Evolutionary conservation across 2,888 invertebrate genomes (phyloP), one percentile per base, ranked within the genome.

Genomic region (Electrophaes corylata): DNA sequence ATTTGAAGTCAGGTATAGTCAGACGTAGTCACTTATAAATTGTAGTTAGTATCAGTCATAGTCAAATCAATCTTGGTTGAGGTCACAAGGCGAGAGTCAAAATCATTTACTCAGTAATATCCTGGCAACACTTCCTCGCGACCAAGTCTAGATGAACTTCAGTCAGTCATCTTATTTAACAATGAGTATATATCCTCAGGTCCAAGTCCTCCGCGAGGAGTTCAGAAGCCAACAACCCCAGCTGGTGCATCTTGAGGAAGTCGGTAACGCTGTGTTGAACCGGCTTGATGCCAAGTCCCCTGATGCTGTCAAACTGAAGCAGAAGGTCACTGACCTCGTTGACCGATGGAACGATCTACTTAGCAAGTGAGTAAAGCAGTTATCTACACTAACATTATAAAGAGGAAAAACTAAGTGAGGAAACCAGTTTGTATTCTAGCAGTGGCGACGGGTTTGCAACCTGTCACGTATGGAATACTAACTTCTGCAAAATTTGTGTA

Each of bases 181-280:
- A 26, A 1, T 2, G 5, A 37, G 2, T 37, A 16, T 3, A 23
- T 20, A 29, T 12, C 16, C 18, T 18, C 29, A 93, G 88, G 96
- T 96, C 2, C 96, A 98, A 93, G 98, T 99, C 0, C 92, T 99
- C 45, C 94, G 98, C 60, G 99, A 99, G 83, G 99, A 99, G 89
- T 96, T 98, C 93, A 94, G 97, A 59, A 95, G 96, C 0, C 98
- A 99, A 82, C 97, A 98, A 78, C 97, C 98, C 0, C 96, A 97
- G 70, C 88, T 98, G 60, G 95, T 96, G 60, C 96, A 97, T 78
- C 92, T 98, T 66, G 94, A 97, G 68, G 95, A 96, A 67, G 94
- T 97, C 29, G 97, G 96, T 0, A 94, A 95, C 43, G 94, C 94
- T 12, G 95, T 97, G 0, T 87, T 98, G 45, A 93, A 89, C 59